phyloP scores from a whole-genome alignment of 1,140 invertebrate species.

The Hyphantria cunea region DNA sequence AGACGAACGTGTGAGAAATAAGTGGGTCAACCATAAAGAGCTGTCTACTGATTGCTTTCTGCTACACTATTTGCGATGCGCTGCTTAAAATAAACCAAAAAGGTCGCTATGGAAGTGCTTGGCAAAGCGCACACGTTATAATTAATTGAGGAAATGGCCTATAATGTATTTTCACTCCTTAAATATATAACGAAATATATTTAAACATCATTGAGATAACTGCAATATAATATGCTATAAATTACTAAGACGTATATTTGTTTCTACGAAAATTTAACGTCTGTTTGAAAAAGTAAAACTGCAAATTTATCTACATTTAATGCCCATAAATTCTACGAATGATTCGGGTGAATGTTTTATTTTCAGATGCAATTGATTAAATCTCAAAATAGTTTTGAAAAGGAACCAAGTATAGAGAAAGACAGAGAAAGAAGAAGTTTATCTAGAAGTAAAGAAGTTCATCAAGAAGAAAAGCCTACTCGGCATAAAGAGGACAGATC shows the following conservation, averaged over 20 bases:
- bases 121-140: conserved; percentile 55
- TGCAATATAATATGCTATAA: no score
- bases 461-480: conserved; percentile 57
- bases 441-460: conserved; percentile 68
- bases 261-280: no score
- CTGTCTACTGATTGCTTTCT: conserved; percentile 29
- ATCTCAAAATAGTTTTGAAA: conserved; percentile 81
- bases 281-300: no score
- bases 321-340: no score
- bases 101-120: conserved; percentile 60
- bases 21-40: conserved; percentile 57
- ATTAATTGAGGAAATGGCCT: conserved; percentile 66
- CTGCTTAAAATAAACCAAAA: conserved; percentile 67
- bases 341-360: no score
- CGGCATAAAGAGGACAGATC: conserved; percentile 57
- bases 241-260: no score
- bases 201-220: no score
- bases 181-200: no score
- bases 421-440: conserved; percentile 75
- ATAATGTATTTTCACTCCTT: no score
- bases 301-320: no score
- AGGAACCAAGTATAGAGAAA: conserved; percentile 81
- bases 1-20: conserved; percentile 35
- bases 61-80: conserved; percentile 38
- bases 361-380: conserved; percentile 84